phyloP scores from a whole-genome alignment of 2,888 invertebrate species.

The Ophonus ardosiacus region DNA sequence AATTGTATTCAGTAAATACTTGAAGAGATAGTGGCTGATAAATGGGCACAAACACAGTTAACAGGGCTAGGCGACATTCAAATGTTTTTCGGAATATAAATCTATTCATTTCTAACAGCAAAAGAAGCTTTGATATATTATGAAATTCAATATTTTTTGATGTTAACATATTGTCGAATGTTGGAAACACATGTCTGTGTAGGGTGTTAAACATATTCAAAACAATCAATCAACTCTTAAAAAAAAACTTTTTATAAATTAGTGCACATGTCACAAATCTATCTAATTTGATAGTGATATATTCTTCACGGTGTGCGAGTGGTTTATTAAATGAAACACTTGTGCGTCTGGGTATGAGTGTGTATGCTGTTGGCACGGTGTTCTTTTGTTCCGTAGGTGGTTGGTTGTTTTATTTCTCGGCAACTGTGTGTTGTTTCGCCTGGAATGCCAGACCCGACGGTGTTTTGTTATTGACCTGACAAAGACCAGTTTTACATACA shows the following conservation, averaged over 20 bases:
- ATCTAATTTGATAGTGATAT: neutral
- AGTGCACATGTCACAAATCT: neutral
- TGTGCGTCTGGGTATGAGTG: neutral
- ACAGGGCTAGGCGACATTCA: neutral
- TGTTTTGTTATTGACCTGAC: neutral
- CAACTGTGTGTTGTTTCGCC: neutral
- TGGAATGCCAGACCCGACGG: neutral
- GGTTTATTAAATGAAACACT: neutral
- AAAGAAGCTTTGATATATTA: neutral
- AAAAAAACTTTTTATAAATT: neutral
- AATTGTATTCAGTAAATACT: neutral
- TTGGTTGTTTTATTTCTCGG: neutral
- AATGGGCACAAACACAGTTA: neutral
- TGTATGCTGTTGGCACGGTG: neutral
- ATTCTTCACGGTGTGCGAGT: too few species aligned
- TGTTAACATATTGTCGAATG: neutral
- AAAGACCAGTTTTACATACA: neutral
- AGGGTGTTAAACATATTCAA: neutral
- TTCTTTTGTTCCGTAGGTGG: neutral
- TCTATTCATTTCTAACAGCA: neutral
- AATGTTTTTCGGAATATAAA: neutral
- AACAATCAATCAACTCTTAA: neutral
- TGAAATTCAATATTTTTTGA: neutral
- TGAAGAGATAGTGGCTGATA: neutral
- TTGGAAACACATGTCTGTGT: neutral